Base-by-base conservation (phyloP, 2,113 vertebrate species). In the Mola mola region DNA sequence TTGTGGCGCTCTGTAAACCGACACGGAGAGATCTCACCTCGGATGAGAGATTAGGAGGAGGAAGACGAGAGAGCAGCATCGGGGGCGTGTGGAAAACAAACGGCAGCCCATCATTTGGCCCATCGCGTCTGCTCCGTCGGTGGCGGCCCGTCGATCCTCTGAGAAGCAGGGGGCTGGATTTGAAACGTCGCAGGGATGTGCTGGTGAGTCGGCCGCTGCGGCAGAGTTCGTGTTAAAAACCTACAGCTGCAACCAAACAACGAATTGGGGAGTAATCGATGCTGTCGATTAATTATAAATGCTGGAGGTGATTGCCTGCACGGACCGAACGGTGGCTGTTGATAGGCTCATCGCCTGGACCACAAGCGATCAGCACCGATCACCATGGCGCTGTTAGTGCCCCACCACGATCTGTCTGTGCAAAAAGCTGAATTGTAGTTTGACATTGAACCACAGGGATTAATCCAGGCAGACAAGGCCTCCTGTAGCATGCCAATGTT, bases 121-220 rank as follows among this genome's bases (percentile, higher is more conserved):
- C 59, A 31, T 68, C 64, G 59, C 59, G 34, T 73, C 60, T 38
- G 0, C 44, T 59, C 37, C 36, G 53, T 61, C 65, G 63, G 50
- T 67, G 50, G 71, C 59, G 84, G 75, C 84, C 88, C 79, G 68
- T 66, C 11, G 63, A 29, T 33, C n/a, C 17, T 57, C 64, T 9
- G 9, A 44, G 38, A 73, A 89, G 85, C 90, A 88, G 25, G 70
- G 81, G 79, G 68, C 79, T 90, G 82, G 82, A 88, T 89, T 89
- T 79, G 37, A 81, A 66, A 55, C 49, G 79, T 79, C 78, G 85
- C 75, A 68, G 75, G 77, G 61, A 89, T 51, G 75, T 42, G 70
- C 55, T 75, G 87, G 83, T 88, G 81, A 89, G 89, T 86, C 43
- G 22, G 47, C 42, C 26, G 51, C 15, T 47, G 66, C 53, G 13